phyloP scores from a whole-genome alignment of 2,113 vertebrate genomes.

The Mixornis gularis region DNA sequence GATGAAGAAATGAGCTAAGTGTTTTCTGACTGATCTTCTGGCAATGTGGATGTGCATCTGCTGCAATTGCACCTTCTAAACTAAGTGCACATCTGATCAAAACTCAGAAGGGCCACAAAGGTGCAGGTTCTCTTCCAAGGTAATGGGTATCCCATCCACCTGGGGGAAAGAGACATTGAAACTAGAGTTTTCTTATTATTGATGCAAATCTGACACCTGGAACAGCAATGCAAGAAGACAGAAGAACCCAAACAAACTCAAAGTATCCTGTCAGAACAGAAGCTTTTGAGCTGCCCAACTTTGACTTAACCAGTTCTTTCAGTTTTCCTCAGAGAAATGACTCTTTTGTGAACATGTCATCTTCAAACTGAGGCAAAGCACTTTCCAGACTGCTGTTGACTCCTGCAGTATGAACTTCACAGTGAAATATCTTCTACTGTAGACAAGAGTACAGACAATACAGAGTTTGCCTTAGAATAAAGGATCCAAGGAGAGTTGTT shows the following conservation, averaged over 20 bases:
- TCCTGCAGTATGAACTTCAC: not conserved
- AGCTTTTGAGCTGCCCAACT: not conserved
- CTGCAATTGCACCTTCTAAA: not conserved
- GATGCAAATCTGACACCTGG: not conserved
- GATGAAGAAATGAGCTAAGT: not conserved
- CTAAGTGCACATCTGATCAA: not conserved
- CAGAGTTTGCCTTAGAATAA: not conserved
- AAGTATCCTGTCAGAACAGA: not conserved
- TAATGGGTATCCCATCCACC: not conserved
- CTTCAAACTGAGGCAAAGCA: not conserved
- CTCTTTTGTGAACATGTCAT: not conserved
- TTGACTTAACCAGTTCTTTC: not conserved
- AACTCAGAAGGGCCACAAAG: not conserved
- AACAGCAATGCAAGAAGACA: not conserved
- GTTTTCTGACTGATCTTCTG: not conserved
- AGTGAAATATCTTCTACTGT: not conserved
- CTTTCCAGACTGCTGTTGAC: not conserved
- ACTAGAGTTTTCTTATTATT: not conserved
- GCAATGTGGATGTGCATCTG: fast-evolving
- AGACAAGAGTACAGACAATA: not conserved
- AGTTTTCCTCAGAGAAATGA: not conserved
- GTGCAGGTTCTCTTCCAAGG: not conserved
- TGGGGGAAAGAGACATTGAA: not conserved
- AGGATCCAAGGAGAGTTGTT: not conserved
- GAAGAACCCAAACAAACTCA: not conserved